Base-by-base conservation (phyloP, 1,140 invertebrate species). In the Neocloeon triangulifer region DNA sequence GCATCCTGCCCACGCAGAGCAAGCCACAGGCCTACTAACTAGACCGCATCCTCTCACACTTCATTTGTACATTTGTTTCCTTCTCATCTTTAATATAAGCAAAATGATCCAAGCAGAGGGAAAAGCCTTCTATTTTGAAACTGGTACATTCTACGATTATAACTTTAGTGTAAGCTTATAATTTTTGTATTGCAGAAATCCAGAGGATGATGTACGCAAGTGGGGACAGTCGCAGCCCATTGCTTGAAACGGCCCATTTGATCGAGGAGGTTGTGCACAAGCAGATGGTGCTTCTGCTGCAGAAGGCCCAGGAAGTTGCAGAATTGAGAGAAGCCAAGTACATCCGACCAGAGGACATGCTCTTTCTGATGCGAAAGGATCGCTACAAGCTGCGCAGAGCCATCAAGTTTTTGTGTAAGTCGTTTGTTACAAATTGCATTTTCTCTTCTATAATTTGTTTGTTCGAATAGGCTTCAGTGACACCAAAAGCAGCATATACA, bases 1-100 rank as follows among this genome's bases (percentile, higher is more conserved):
- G 76, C 8, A 55, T 95, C 20, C 56, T 95, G 13, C 59, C 78
- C 8, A 91, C 78, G n/a, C 85, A 91, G 53, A n/a, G n/a, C n/a
- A n/a, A n/a, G n/a, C n/a, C n/a, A n/a, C n/a, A n/a, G n/a, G n/a
- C n/a, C n/a, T n/a, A n/a, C n/a, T n/a, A n/a, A n/a, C n/a, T n/a
- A n/a, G n/a, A n/a, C n/a, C n/a, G n/a, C n/a, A n/a, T n/a, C n/a
- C n/a, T n/a, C n/a, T n/a, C n/a, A n/a, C n/a, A n/a, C n/a, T n/a
- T n/a, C n/a, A n/a, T n/a, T n/a, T n/a, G n/a, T n/a, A n/a, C n/a
- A n/a, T n/a, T n/a, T n/a, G n/a, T n/a, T n/a, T n/a, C n/a, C n/a
- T n/a, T n/a, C n/a, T n/a, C n/a, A n/a, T n/a, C n/a, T n/a, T n/a
- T n/a, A n/a, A n/a, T n/a, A n/a, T n/a, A n/a, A n/a, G n/a, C n/a